A percentile compares a stretch with the other conserved stretches of the same genome.
Evolutionary conservation across 1,140 invertebrate species (phyloP).

Genomic region (Araneus ventricosus): DNA sequence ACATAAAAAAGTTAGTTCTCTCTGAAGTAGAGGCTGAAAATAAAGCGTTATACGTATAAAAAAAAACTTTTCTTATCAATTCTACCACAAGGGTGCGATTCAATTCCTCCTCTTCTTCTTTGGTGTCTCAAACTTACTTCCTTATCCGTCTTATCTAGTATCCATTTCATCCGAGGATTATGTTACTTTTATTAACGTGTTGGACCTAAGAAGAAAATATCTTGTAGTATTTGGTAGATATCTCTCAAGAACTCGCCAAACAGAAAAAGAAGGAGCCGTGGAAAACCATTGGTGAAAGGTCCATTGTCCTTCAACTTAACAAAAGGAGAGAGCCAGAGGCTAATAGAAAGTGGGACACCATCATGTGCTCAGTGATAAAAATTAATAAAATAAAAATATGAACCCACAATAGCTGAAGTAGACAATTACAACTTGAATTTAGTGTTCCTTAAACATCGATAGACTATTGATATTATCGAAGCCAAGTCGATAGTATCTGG

Average conservation of each 20-base stretch:
- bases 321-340: not conserved
- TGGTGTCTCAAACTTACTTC: constrained; percentile 38
- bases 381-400: not conserved
- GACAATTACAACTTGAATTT: not conserved
- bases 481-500: no score
- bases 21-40: not conserved
- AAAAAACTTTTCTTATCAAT: constrained; percentile 62
- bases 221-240: not conserved
- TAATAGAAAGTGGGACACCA: constrained; percentile 18
- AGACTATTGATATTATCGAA: no score
- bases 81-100: constrained; percentile 60
- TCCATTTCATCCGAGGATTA: constrained; percentile 63
- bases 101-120: constrained; percentile 5
- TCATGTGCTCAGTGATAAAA: not conserved
- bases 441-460: no score
- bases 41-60: constrained; percentile 20
- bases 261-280: not conserved
- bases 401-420: not conserved
- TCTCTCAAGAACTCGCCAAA: not conserved
- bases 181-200: constrained; percentile 36
- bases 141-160: constrained; percentile 59
- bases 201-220: not conserved
- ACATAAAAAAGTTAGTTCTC: not conserved
- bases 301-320: constrained; percentile 23
- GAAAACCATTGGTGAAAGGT: constrained; percentile 20